phyloP scores from a whole-genome alignment of 64 coral and sea anemone genomes.

The Astreopora myriophthalma region DNA sequence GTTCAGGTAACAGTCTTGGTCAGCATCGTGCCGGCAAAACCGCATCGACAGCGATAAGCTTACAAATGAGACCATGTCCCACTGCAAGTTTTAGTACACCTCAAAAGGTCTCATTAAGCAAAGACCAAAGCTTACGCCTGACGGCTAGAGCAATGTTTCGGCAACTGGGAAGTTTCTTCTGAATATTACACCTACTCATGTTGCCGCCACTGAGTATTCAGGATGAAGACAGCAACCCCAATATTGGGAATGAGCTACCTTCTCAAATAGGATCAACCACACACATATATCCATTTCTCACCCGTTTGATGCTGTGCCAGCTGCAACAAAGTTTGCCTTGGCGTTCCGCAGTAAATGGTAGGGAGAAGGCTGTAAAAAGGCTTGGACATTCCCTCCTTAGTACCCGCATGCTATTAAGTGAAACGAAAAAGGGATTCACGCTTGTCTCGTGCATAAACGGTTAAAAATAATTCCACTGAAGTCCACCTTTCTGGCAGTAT shows the following conservation, averaged over 20 bases:
- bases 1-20: no score
- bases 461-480: no score
- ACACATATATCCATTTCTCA: neutral
- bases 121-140: no score
- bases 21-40: no score
- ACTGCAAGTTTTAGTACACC: no score
- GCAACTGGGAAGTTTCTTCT: no score
- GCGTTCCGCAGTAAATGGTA: constrained; percentile 26
- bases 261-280: neutral
- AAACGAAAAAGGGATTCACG: neutral
- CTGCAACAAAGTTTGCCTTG: neutral
- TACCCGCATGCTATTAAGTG: neutral
- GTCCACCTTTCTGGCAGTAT: no score
- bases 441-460: neutral
- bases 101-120: no score
- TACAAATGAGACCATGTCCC: no score
- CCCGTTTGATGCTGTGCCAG: neutral
- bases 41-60: no score
- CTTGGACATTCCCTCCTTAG: neutral
- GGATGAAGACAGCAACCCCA: neutral
- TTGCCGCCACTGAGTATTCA: neutral
- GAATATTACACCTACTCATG: neutral
- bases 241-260: neutral
- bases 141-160: no score
- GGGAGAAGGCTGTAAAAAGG: constrained; percentile 25